Base-by-base conservation (phyloP, 2,797 vertebrate species). In the Hemitrygon akajei region DNA sequence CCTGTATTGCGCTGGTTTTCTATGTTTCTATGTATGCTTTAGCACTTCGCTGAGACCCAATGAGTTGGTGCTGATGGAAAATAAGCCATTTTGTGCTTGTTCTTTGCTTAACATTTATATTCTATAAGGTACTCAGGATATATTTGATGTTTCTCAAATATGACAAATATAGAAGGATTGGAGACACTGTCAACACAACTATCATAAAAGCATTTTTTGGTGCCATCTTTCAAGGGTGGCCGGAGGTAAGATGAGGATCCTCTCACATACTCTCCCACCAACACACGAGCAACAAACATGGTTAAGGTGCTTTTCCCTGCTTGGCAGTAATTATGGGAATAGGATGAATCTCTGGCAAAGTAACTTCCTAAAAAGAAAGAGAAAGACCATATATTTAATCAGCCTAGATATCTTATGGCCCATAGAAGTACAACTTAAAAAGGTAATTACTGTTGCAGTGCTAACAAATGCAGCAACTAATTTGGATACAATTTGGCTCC, bases 81-180 rank as follows among this genome's bases (percentile, higher is more conserved):
- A 34, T 2, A 4, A 89, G 27, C 60, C n/a, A 91, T 40, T 1
- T 84, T 66, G 34, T 75, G 40, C 40, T 12, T 56, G 71, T 93
- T 71, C 0, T 60, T 27, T 93, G 95, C n/a, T 11, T 34, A 63
- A 94, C 71, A 1, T 2, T 94, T 89, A 91, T 98, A 99, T 34
- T 97, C 94, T 94, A 99, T 98, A 7, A 99, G 25, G 93, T 98
- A 99, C 95, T 99, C 98, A 0, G 98, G 98, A 94, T 99, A 99
- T 95, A 98, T 96, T 95, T 99, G 98, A 77, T 97, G 97, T 94
- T 98, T 98, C 95, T 99, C 98, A 94, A 99, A 99, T 94, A 99
- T 94, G 1, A 99, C 98, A 75, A 98, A 98, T 94, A 99, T 98
- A 77, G 97, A 96, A 3, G 98, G 98, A 94, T 97, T 93, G 0